A percentile compares a stretch with the other conserved stretches of the same genome.
Conservation (phyloP, 1,140 invertebrate genomes). For the Magallana angulata region DNA sequence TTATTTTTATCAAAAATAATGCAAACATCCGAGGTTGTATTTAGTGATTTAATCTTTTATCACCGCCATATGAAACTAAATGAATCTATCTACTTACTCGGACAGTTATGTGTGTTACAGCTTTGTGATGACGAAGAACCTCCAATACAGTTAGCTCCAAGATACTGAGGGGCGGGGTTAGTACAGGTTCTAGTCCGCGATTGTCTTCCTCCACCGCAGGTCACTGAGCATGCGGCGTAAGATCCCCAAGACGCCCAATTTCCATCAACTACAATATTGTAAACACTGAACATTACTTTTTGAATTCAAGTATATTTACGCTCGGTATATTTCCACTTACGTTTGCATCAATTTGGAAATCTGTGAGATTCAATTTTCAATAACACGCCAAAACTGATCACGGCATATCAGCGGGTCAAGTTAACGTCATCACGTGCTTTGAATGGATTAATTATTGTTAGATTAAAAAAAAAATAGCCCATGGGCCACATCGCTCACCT, state of each 20-base stretch:
- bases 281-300: not conserved
- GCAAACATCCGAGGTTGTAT: not conserved
- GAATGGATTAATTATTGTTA: not conserved
- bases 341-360: no score
- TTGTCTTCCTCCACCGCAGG: conserved; percentile 30
- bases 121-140: not conserved
- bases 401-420: no score
- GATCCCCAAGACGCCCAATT: conserved; percentile 77
- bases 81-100: not conserved
- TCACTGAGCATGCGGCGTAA: conserved; percentile 87
- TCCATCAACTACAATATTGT: conserved; percentile 45
- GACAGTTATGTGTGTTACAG: conserved; percentile 13
- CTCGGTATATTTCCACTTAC: not conserved
- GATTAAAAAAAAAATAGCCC: no score
- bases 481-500: no score
- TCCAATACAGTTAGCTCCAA: not conserved
- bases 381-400: no score
- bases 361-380: not conserved
- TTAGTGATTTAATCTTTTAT: not conserved
- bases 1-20: no score
- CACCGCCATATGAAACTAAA: not conserved
- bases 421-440: not conserved
- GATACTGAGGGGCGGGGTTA: conserved; percentile 34
- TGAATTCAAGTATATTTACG: not conserved
- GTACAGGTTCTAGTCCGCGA: not conserved